phyloP scores from a whole-genome alignment of 2,888 invertebrate species.

The Caenorhabditis afra region DNA sequence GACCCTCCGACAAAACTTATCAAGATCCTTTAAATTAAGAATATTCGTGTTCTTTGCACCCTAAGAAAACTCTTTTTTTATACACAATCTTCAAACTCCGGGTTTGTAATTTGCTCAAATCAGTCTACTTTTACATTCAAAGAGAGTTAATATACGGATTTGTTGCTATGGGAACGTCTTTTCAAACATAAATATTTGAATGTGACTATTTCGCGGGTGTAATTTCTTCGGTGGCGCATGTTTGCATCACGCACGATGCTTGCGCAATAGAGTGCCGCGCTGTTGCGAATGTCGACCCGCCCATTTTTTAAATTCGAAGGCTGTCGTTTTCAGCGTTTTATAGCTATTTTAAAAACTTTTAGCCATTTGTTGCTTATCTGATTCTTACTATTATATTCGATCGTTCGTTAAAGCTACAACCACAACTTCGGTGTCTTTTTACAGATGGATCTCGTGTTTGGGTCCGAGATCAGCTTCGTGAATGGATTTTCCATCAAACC shows the following conservation, averaged over 20 bases:
- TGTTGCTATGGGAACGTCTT: constrained; percentile 29
- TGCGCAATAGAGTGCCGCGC: constrained; percentile 33
- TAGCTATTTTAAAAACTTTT: constrained; percentile 1
- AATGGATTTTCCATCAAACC: constrained; percentile 60
- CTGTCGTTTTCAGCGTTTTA: constrained; percentile 4
- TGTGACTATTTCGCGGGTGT: not conserved
- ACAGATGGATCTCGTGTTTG: constrained; percentile 64
- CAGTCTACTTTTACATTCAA: too few species aligned
- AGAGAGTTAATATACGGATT: too few species aligned
- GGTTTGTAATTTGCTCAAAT: constrained; percentile 1
- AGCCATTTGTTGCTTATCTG: not conserved
- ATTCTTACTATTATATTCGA: too few species aligned
- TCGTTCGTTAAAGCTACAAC: too few species aligned
- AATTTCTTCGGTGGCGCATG: constrained; percentile 6
- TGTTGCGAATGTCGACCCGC: constrained; percentile 12
- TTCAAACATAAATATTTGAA: constrained; percentile 5
- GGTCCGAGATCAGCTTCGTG: constrained; percentile 60
- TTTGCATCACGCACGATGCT: constrained; percentile 4
- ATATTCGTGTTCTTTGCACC: too few species aligned
- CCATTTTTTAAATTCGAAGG: constrained; percentile 41
- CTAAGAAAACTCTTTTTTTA: too few species aligned
- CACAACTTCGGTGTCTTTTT: too few species aligned
- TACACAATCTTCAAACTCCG: not conserved
- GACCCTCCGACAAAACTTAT: too few species aligned
- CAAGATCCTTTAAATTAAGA: too few species aligned